Evolutionary conservation across 1,140 invertebrate genomes (phyloP).

Genomic region (Aphis craccivora): DNA sequence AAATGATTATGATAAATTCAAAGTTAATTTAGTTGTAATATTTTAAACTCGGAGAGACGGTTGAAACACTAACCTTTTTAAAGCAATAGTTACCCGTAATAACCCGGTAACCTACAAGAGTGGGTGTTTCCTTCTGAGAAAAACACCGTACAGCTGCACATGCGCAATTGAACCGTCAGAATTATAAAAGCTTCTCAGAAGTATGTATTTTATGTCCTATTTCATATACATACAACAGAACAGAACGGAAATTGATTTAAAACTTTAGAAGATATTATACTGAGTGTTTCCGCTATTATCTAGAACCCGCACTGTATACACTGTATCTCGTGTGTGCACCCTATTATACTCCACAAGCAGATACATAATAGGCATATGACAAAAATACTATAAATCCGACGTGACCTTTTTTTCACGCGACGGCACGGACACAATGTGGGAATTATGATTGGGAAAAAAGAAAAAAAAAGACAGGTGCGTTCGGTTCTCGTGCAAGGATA

Average conservation of each 20-base stretch:
- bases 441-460: neutral
- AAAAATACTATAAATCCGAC: neutral
- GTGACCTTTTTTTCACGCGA: neutral
- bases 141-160: neutral
- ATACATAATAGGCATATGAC: conserved; percentile 1
- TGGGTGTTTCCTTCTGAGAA: neutral
- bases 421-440: neutral
- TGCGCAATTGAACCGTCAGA: neutral
- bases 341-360: neutral
- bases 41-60: too few relatives aligned
- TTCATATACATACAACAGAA: neutral
- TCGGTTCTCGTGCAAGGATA: neutral
- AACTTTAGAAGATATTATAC: neutral
- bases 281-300: neutral
- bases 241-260: neutral
- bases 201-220: neutral
- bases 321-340: neutral
- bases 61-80: neutral
- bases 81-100: neutral
- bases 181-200: neutral
- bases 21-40: too few relatives aligned
- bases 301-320: neutral
- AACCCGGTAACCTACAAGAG: neutral
- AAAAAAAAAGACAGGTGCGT: neutral
- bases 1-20: too few relatives aligned